These are phyloP conservation scores for Melinopterus prodromus DNA, from an alignment of 2,888 invertebrate species.

Conservation along the genomic window DNA sequence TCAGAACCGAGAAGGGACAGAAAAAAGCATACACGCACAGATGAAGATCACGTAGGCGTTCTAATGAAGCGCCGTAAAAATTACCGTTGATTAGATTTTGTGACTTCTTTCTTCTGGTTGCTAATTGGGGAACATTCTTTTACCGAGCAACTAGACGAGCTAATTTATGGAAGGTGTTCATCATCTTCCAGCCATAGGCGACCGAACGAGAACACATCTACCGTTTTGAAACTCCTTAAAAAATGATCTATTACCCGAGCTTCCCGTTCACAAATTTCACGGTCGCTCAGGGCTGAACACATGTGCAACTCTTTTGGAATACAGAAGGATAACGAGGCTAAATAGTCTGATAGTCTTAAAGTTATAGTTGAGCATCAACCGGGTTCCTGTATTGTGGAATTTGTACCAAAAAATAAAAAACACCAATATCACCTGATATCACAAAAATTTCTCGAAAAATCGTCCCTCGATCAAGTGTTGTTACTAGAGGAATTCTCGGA, in stretches of 20 bases:
- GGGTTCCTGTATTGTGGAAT: constrained; percentile 8
- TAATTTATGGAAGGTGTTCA: neutral
- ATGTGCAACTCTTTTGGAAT: neutral
- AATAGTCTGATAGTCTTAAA: neutral
- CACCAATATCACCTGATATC: constrained; percentile 37
- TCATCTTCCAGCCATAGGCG: neutral
- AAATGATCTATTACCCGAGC: neutral
- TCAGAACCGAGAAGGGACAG: neutral
- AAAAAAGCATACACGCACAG: neutral
- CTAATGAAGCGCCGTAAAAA: neutral
- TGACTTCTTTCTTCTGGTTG: neutral
- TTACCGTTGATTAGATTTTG: neutral
- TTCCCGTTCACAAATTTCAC: neutral
- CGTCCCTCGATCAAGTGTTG: constrained; percentile 41
- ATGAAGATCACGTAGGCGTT: neutral
- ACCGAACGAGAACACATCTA: neutral
- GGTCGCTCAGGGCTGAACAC: neutral
- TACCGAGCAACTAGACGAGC: neutral
- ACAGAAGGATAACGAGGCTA: neutral
- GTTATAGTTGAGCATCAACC: constrained; percentile 4
- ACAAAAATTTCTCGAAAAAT: constrained; percentile 32
- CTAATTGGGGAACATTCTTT: constrained; percentile 4
- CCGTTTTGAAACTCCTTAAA: neutral
- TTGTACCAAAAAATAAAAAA: constrained; percentile 30
- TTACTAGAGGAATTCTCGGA: constrained; percentile 40